Evolutionary conservation across 2,113 vertebrate genomes (phyloP).

Genomic region (Chaenocephalus aceratus): DNA sequence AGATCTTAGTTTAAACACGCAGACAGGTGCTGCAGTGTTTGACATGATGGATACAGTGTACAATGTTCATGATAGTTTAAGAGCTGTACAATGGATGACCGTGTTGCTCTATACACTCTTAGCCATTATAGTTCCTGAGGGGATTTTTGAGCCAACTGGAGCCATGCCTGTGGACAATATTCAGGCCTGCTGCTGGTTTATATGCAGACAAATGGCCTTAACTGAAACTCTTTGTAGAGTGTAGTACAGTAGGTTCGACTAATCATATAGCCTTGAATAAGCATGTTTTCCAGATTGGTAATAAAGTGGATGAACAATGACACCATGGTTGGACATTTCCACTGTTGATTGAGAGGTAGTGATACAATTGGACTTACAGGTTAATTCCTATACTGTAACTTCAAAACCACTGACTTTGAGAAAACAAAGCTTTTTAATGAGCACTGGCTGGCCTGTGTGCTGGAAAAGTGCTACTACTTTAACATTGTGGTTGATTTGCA

Average conservation of each 20-base stretch:
- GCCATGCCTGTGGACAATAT: conserved; percentile 26
- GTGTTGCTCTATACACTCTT: conserved; percentile 32
- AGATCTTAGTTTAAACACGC: conserved; percentile 38
- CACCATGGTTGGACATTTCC: conserved; percentile 24
- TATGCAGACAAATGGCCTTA: conserved; percentile 46
- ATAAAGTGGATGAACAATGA: conserved; percentile 22
- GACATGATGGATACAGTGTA: conserved; percentile 8
- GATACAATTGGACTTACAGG: conserved; percentile 12
- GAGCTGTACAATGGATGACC: conserved; percentile 20
- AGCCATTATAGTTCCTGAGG: conserved; percentile 15
- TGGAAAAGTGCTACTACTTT: conserved; percentile 49
- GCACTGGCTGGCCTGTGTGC: conserved; percentile 71
- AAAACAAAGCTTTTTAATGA: conserved; percentile 41
- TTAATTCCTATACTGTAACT: conserved; percentile 41
- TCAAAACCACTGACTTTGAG: conserved; percentile 53
- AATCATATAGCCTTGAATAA: conserved; percentile 43
- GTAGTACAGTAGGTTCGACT: conserved; percentile 11
- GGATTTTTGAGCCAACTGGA: conserved; percentile 29
- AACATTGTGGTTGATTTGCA: conserved; percentile 64
- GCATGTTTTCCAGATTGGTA: conserved; percentile 13
- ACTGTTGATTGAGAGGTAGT: conserved; percentile 24
- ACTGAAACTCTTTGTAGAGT: conserved; percentile 21
- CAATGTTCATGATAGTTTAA: neutral
- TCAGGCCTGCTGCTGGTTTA: conserved; percentile 31
- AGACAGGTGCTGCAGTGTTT: conserved; percentile 61